Evolutionary conservation across 1,140 invertebrate genomes (phyloP), one percentile per base, ranked within the genome.

Genomic region (Tetragnatha versicolor): DNA sequence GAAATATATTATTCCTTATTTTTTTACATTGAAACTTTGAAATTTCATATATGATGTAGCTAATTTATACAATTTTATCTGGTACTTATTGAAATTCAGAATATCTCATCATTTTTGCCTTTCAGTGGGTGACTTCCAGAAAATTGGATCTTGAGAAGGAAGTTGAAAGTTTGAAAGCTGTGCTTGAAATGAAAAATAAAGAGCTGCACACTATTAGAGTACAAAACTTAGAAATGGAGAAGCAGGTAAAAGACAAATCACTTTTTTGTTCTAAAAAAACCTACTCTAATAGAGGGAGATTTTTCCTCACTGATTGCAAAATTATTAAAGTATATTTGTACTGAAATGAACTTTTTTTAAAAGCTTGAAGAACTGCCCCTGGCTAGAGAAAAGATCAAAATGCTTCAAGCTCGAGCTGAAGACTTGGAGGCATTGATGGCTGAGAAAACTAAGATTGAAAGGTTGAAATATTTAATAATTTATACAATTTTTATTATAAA

Each of bases 391-490:
- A 73, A 88, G 51, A 86, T 90, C 14, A 87, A 88, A 7, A 82
- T 87, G 1, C 85, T 91, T 0, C 89, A 91, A 76, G 90, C 91
- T 0, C 86, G 89, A 79, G 89, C 91, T 65, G 92, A 93, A 83
- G 91, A 93, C 83, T 83, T 93, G 37, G 88, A 89, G 69, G 89
- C 89, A 6, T 90, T 92, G 80, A 84, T 92, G n/a, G 85, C 89
- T 65, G 84, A 85, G 81, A 87, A 92, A 87, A 87, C 82, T 22
- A 76, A 82, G 69, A 31, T 69, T 4, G 80, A 82, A 49, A 81
- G 80, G 76, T 81, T 37, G n/a, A n/a, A n/a, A n/a, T n/a, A n/a
- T n/a, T n/a, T n/a, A n/a, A n/a, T n/a, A n/a, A n/a, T n/a, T n/a
- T n/a, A n/a, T n/a, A n/a, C n/a, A n/a, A n/a, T n/a, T n/a, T n/a